Conservation (phyloP, 1,140 invertebrate genomes). For the Drosophila pandora region DNA sequence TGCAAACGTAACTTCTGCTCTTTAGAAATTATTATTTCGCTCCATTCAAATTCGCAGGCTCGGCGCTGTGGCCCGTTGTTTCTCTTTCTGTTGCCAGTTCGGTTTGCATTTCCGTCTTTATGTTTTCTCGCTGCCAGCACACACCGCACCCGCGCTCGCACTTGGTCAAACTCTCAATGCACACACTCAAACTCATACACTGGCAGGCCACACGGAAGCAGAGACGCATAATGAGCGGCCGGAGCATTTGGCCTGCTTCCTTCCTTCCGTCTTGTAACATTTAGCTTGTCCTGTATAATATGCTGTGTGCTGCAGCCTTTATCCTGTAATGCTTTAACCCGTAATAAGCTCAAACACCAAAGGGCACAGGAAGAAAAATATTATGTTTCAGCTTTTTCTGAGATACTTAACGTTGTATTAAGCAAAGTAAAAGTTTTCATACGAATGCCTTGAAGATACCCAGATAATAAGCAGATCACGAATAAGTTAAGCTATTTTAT, state of each 20-base stretch:
- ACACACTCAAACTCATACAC: constrained; percentile 1
- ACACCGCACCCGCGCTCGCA: background rate
- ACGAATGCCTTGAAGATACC: background rate
- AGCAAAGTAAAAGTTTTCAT: no score
- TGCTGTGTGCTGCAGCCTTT: constrained; percentile 32
- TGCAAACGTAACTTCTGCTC: constrained; percentile 78
- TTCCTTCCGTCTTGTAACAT: constrained; percentile 43
- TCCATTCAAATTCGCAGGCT: constrained; percentile 47
- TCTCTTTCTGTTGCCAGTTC: constrained; percentile 64
- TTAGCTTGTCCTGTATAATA: constrained; percentile 39
- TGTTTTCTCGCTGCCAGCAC: constrained; percentile 53
- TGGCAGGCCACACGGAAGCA: constrained; percentile 14
- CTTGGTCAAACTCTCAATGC: background rate
- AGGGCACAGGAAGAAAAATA: background rate
- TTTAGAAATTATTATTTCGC: constrained; percentile 79
- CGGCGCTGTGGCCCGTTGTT: constrained; percentile 39
- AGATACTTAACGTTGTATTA: no score
- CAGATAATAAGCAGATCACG: no score
- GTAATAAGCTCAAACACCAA: constrained; percentile 2
- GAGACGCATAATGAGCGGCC: constrained; percentile 60
- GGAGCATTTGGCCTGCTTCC: constrained; percentile 65
- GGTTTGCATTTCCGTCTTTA: constrained; percentile 75
- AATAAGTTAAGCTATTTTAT: background rate
- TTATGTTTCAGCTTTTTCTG: background rate
- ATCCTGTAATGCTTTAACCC: constrained; percentile 31